These are phyloP conservation scores for Clytia hemisphaerica DNA, from an alignment of 30 jellyfish, hydroid and myxozoan species.

Conservation along the genomic window DNA sequence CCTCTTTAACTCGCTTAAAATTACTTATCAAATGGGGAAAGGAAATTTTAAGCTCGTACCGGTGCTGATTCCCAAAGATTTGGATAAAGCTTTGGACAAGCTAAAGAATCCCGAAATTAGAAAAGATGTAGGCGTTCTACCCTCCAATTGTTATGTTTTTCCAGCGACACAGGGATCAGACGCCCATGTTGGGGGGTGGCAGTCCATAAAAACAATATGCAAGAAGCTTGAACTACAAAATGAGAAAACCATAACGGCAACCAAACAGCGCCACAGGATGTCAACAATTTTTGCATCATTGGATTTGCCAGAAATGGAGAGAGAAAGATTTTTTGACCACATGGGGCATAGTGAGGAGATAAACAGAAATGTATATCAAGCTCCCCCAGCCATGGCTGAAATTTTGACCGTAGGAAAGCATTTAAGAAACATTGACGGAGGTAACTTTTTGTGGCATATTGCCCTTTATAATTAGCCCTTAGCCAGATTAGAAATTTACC, in stretches of 20 bases:
- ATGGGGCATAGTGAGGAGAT: slow-evolving; percentile 13
- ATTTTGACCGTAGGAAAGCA: slow-evolving; percentile 6
- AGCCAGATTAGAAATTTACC: no score
- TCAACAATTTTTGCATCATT: slow-evolving; percentile 8
- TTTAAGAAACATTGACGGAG: slow-evolving; percentile 2
- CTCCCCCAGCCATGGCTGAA: slow-evolving; percentile 16
- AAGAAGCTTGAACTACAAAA: background rate
- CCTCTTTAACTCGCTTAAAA: background rate
- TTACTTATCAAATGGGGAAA: slow-evolving; percentile 10
- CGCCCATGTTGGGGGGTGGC: slow-evolving; percentile 9
- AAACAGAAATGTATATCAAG: slow-evolving; percentile 6
- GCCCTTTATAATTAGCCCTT: no score
- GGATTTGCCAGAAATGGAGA: slow-evolving; percentile 7
- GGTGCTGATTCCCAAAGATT: slow-evolving; percentile 3
- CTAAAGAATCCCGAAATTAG: background rate
- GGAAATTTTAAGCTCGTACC: slow-evolving; percentile 13
- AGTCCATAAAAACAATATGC: slow-evolving; percentile 1
- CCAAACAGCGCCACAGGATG: slow-evolving; percentile 1
- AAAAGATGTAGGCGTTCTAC: background rate
- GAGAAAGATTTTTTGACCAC: slow-evolving; percentile 16
- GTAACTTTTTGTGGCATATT: background rate
- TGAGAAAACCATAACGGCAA: slow-evolving; percentile 1
- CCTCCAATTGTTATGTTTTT: background rate
- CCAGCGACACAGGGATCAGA: slow-evolving; percentile 17
- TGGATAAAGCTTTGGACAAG: background rate